Evolutionary conservation across 1,140 invertebrate species (phyloP).

Genomic region (Drosophila orosa): DNA sequence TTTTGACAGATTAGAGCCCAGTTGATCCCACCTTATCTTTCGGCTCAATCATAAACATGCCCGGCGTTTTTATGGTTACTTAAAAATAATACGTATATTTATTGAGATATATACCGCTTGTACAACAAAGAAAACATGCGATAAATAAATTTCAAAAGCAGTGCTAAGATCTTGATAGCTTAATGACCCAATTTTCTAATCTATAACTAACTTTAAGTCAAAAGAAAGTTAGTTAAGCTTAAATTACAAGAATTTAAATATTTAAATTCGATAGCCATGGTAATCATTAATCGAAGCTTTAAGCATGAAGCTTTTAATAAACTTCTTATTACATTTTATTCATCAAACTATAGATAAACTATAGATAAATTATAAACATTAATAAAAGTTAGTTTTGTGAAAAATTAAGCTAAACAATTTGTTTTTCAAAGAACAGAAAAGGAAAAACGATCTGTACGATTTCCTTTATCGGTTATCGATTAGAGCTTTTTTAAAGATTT

Average conservation of each 20-base stretch:
- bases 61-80: background rate
- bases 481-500: background rate
- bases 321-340: background rate
- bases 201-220: background rate
- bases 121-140: too few species aligned
- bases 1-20: slow-evolving; percentile 14
- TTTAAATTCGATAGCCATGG: background rate
- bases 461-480: background rate
- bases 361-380: background rate
- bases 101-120: background rate
- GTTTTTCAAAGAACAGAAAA: background rate
- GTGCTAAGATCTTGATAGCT: background rate
- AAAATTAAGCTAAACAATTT: background rate
- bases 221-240: background rate
- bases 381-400: too few species aligned
- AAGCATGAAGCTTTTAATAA: background rate
- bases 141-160: slow-evolving; percentile 1
- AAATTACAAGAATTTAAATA: background rate
- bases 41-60: background rate
- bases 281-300: background rate
- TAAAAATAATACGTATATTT: background rate
- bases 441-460: background rate
- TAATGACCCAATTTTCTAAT: background rate
- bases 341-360: too few species aligned
- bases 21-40: slow-evolving; percentile 4